Percentiles rank a stretch among this genome's conserved stretches.
These are phyloP conservation scores for Brachionichthys hirsutus DNA, from an alignment of 2,113 vertebrate genomes.

Conservation along the genomic window DNA sequence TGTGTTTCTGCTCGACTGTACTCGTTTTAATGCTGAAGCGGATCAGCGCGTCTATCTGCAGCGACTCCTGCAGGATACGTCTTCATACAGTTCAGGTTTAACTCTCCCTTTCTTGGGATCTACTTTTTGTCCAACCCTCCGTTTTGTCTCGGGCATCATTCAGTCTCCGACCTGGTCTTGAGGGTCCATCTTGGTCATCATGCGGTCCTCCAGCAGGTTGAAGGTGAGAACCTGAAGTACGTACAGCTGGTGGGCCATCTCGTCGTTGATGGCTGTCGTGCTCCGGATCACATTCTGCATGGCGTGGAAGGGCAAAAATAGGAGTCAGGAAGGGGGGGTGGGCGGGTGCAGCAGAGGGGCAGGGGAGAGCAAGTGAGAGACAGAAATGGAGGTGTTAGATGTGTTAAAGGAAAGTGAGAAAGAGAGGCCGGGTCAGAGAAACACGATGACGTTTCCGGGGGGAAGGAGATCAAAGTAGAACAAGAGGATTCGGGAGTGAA, in stretches of 20 bases:
- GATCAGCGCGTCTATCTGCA: too few species aligned
- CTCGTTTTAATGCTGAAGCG: too few species aligned
- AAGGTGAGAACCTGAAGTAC: slow-evolving; percentile 97
- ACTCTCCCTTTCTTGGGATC: neutral
- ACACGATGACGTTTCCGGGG: neutral
- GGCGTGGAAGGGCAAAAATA: slow-evolving; percentile 8
- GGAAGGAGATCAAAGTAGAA: slow-evolving; percentile 20
- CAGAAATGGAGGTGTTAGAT: slow-evolving; percentile 8
- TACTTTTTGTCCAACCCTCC: neutral
- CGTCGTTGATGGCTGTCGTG: slow-evolving; percentile 90
- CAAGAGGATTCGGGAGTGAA: slow-evolving; percentile 44
- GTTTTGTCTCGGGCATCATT: neutral
- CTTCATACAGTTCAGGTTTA: too few species aligned
- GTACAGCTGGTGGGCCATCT: slow-evolving; percentile 98
- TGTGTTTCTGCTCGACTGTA: too few species aligned
- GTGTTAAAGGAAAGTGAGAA: slow-evolving; percentile 2
- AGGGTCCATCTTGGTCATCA: slow-evolving; percentile 99
- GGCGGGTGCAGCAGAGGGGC: neutral
- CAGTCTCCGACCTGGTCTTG: slow-evolving; percentile 89
- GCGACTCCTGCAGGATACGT: too few species aligned
- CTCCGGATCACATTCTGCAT: slow-evolving; percentile 92
- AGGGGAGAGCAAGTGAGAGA: neutral
- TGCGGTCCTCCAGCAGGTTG: slow-evolving; percentile 95
- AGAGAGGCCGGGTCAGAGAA: neutral
- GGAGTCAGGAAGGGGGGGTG: too few species aligned